Conservation (phyloP, 53 echinoderm and acorn worm genomes). For the Henricia sp. region DNA sequence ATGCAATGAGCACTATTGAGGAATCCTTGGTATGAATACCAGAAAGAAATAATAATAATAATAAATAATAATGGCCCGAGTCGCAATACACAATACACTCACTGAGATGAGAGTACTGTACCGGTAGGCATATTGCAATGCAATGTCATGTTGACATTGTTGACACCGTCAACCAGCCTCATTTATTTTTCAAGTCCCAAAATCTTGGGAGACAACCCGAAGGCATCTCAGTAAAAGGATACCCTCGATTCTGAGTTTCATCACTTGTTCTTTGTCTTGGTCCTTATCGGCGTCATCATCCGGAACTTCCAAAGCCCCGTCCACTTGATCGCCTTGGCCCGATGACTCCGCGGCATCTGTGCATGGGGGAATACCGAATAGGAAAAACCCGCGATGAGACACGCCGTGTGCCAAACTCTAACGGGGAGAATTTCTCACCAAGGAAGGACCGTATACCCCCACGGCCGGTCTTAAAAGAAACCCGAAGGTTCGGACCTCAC, state of each 20-base stretch:
- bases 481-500: conserved; percentile 79
- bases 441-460: conserved; percentile 24
- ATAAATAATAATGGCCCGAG: too few relatives aligned
- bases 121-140: too few relatives aligned
- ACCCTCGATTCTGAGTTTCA: conserved; percentile 96
- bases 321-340: conserved; percentile 58
- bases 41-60: too few relatives aligned
- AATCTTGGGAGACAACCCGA: too few relatives aligned
- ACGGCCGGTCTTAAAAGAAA: conserved; percentile 35
- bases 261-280: conserved; percentile 83
- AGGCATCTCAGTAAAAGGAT: too few relatives aligned
- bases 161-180: too few relatives aligned
- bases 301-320: conserved; percentile 65
- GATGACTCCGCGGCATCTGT: conserved; percentile 66
- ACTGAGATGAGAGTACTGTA: too few relatives aligned
- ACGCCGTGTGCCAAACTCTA: conserved; percentile 65
- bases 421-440: conserved; percentile 27
- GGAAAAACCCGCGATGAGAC: conserved; percentile 80
- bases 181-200: too few relatives aligned
- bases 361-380: conserved; percentile 44
- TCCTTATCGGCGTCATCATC: conserved; percentile 69
- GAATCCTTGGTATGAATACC: too few relatives aligned
- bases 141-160: too few relatives aligned
- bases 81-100: too few relatives aligned
- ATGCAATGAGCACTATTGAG: too few relatives aligned